Evolutionary conservation across 2,797 vertebrate genomes (phyloP).

Genomic region (Fundulus diaphanus): DNA sequence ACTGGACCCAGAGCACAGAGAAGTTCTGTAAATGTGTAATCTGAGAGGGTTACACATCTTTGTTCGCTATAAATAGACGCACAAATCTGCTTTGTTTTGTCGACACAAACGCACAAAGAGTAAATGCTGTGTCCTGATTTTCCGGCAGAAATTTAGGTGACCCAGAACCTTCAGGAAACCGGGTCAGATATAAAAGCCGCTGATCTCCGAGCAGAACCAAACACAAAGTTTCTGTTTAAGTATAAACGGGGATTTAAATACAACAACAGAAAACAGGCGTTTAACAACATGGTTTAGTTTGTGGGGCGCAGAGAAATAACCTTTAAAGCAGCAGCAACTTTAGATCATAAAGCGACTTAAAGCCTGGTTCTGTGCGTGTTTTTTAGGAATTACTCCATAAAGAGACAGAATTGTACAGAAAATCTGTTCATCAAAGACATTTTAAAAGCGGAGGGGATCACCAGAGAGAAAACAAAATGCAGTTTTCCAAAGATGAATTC

Average conservation of each 20-base stretch:
- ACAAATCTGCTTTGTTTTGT: not conserved
- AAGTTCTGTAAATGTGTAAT: not conserved
- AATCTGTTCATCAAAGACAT: not conserved
- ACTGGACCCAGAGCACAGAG: not conserved
- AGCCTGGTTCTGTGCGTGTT: not conserved
- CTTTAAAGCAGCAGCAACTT: not conserved
- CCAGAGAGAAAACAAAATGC: too few relatives aligned
- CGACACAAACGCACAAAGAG: constrained; percentile 7
- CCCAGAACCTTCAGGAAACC: constrained; percentile 54
- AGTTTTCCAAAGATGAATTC: not conserved
- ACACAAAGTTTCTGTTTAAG: not conserved
- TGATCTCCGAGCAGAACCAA: constrained; percentile 44
- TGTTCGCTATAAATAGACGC: not conserved
- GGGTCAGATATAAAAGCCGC: constrained; percentile 62
- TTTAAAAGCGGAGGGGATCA: too few relatives aligned
- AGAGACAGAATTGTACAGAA: not conserved
- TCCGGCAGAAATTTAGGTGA: constrained; percentile 35
- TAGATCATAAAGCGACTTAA: not conserved
- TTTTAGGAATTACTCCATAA: not conserved
- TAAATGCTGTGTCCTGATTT: constrained; percentile 34
- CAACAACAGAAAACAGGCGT: not conserved
- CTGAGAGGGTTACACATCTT: not conserved
- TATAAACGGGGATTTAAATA: not conserved
- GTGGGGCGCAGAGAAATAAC: not conserved
- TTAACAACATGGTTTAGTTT: not conserved